Percentiles rank a stretch among this genome's conserved stretches.
phyloP scores from a whole-genome alignment of 2,888 invertebrate species.

The Mamestra brassicae region DNA sequence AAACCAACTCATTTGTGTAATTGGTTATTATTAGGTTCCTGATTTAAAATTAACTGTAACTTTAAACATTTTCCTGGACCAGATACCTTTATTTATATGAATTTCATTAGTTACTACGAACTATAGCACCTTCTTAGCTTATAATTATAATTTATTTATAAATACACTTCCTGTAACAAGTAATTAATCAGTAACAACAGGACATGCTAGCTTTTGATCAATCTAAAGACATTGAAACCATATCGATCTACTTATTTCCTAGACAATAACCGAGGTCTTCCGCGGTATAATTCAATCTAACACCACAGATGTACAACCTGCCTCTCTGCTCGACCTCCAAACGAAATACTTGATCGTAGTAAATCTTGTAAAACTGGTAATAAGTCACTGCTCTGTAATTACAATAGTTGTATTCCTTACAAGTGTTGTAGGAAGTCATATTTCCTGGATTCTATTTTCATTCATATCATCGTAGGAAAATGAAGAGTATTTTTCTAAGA shows the following conservation, averaged over 20 bases:
- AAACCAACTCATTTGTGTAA: too few species aligned
- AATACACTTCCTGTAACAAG: constrained; percentile 7
- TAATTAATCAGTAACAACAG: background rate
- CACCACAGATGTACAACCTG: background rate
- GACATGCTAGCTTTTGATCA: background rate
- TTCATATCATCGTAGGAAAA: too few species aligned
- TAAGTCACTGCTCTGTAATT: constrained; percentile 11
- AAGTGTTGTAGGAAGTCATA: constrained; percentile 7
- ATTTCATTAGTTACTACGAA: too few species aligned
- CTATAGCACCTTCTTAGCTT: too few species aligned
- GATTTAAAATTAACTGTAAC: too few species aligned
- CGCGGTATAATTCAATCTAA: constrained; percentile 1
- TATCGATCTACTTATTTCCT: constrained; percentile 33
- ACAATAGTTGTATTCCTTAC: constrained; percentile 22
- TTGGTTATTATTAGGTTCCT: too few species aligned
- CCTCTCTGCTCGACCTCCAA: constrained; percentile 31
- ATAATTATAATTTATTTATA: background rate
- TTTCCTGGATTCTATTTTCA: constrained; percentile 1
- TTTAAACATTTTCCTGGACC: too few species aligned
- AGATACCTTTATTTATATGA: too few species aligned
- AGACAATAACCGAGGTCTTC: constrained; percentile 9
- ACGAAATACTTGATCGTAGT: constrained; percentile 8
- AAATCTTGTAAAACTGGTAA: constrained; percentile 21
- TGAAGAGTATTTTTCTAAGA: too few species aligned
- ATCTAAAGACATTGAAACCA: constrained; percentile 6